Evolutionary conservation across 2,888 invertebrate genomes (phyloP), one percentile per base, ranked within the genome.

Genomic region (Sinelater perroti): DNA sequence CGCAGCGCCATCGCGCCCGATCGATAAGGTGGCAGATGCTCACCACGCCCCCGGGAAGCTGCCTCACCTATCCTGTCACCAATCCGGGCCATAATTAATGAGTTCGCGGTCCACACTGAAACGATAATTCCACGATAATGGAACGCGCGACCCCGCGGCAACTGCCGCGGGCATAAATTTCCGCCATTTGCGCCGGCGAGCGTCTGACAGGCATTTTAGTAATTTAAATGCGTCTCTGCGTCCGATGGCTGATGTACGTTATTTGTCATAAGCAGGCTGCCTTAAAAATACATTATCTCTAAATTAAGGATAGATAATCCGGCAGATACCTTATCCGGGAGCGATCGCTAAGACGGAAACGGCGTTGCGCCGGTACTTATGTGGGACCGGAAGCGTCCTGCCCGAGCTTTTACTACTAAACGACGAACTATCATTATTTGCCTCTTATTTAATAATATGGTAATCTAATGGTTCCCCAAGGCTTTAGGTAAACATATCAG

Each of bases 101-200:
- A 70, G 71, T 68, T 70, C 71, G 77, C 72, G 78, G 77, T 76
- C 74, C 68, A 72, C 76, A 77, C 75, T 78, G 78, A 78, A 78
- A 78, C 77, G 78, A 77, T 78, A 78, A 78, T 78, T 76, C 78
- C 78, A 79, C 78, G 74, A 78, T 83, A 83, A 83, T 82, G 78
- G 80, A 71, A 74, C 72, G 74, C 73, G 75, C 78, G 77, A 76
- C 77, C 76, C 73, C 80, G 46, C 50, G 54, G 50, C 59, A 55
- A 58, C 58, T 58, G 53, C 11, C 44, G 35, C 53, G 54, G 46
- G 53, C 46, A 50, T 55, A 55, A 54, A 59, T 59, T 59, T 53
- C 44, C 42, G 49, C 53, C 49, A 54, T 53, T 50, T 50, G 36
- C 45, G 44, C 20, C 36, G 35, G 30, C 21, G 30, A 31, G n/a